Percentiles rank a stretch among this genome's conserved stretches.
Conservation (phyloP, 2,888 invertebrate genomes). For the Agrilus mali region DNA sequence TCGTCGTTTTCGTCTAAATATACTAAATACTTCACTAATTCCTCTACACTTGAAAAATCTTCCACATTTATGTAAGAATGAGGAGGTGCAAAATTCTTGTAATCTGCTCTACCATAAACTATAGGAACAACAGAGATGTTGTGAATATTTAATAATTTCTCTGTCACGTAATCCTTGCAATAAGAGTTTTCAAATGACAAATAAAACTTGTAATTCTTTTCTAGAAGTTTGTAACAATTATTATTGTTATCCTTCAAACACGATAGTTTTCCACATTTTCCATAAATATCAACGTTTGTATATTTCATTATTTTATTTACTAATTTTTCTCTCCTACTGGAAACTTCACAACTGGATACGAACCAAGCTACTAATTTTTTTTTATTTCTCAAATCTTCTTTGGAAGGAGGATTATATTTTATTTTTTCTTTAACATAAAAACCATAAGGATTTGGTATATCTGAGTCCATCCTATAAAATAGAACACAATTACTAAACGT, state of each 20-base stretch:
- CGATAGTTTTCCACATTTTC: conserved; percentile 41
- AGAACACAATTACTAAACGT: no score
- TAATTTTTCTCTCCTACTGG: conserved; percentile 34
- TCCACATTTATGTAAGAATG: conserved; percentile 44
- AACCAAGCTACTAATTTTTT: conserved; percentile 43
- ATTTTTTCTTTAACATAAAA: no score
- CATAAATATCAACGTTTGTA: conserved; percentile 49
- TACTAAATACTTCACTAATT: conserved; percentile 39
- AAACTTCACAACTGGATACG: conserved; percentile 39
- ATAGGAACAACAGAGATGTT: conserved; percentile 50
- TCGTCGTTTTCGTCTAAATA: conserved; percentile 36
- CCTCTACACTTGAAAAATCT: conserved; percentile 37
- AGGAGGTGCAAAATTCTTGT: conserved; percentile 39
- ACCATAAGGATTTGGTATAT: no score
- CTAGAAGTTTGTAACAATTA: conserved; percentile 34
- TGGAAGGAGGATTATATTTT: neutral
- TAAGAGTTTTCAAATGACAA: conserved; percentile 60
- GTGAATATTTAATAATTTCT: conserved; percentile 44
- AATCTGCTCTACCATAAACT: conserved; percentile 52
- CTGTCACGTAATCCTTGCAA: conserved; percentile 51
- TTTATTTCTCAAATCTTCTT: conserved; percentile 22
- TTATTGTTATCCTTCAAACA: conserved; percentile 20
- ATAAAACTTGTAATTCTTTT: conserved; percentile 55
- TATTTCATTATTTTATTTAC: conserved; percentile 39
- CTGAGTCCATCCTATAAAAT: no score